Evolutionary conservation across 2,888 invertebrate genomes (phyloP), one percentile per base, ranked within the genome.

Genomic region (Perizoma affinitatum): DNA sequence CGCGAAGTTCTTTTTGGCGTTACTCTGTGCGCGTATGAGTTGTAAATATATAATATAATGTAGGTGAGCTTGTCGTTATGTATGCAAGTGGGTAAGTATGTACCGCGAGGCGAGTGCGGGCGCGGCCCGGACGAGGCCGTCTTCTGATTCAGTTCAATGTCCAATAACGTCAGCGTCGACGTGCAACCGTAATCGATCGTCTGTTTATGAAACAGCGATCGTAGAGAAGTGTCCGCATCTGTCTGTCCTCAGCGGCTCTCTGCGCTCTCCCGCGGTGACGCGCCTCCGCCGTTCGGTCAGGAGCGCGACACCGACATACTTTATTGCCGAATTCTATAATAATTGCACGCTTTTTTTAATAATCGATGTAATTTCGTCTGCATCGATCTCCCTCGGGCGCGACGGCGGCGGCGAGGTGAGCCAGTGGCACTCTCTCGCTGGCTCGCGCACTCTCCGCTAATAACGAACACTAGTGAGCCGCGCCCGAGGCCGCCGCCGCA

Each of bases 141-240:
- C 61, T 40, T 50, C 61, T 40, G 47, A 61, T 61, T 56, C 56
- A 61, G 55, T 56, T 61, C 61, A 61, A 61, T 61, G 61, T 48
- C 47, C 43, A 55, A 44, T 47, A 33, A 48, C 43, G 59, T 45
- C 10, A 48, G 53, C 35, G 43, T 45, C 41, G 41, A 47, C 58
- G 57, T 47, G 51, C 51, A 46, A 35, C 34, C 56, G 38, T 38
- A 38, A 38, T 38, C 8, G 8, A 38, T 4, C n/a, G n/a, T 6
- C 0, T 22, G 6, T 44, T 5, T 22, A 11, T 11, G 2, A 44
- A 22, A 44, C 22, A 22, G 22, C 3, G 3, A 22, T 8, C n/a
- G 9, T 43, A 4, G 8, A 43, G 43, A 43, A 10, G 43, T 38
- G 38, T 6, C 38, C 6, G 38, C 38, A 38, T 4, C 38, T n/a